These are phyloP conservation scores for Dendroctonus ponderosae DNA, from an alignment of 1,140 invertebrate genomes.

Conservation along the genomic window DNA sequence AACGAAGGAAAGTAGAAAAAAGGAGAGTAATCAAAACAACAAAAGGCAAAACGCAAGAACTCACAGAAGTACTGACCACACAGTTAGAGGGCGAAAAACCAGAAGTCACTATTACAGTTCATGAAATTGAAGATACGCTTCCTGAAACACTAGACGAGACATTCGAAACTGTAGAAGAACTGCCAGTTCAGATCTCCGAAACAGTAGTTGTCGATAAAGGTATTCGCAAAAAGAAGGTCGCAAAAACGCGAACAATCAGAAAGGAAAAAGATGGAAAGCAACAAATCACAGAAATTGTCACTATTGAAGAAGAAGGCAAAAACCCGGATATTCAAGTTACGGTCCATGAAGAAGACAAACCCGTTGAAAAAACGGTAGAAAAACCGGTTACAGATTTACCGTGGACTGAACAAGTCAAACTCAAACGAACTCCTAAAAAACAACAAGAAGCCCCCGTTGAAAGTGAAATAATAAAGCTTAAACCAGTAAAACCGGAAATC, in stretches of 20 bases:
- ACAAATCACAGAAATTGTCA: constrained; percentile 21
- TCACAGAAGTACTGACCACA: constrained; percentile 52
- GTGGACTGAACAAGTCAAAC: constrained; percentile 51
- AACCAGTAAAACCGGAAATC: constrained; percentile 39
- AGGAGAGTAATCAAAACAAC: constrained; percentile 50
- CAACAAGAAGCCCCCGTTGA: constrained; percentile 45
- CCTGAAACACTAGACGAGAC: constrained; percentile 28
- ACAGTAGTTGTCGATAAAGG: constrained; percentile 41
- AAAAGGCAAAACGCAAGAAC: constrained; percentile 51
- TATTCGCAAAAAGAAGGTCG: constrained; percentile 40
- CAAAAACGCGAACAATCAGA: constrained; percentile 34
- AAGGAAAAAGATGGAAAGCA: constrained; percentile 38
- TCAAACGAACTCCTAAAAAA: constrained; percentile 48
- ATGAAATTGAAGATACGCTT: constrained; percentile 40
- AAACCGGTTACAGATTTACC: constrained; percentile 31
- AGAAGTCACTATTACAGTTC: constrained; percentile 40
- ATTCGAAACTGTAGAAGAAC: constrained; percentile 19
- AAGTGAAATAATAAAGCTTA: constrained; percentile 27
- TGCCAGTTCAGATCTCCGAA: constrained; percentile 39
- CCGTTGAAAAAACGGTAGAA: constrained; percentile 24
- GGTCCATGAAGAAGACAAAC: constrained; percentile 39
- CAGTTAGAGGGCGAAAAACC: constrained; percentile 51
- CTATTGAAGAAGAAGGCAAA: constrained; percentile 24
- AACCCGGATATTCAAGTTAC: constrained; percentile 8
- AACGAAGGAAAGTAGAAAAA: constrained; percentile 43